Evolutionary conservation across 92 coral and sea anemone genomes (phyloP).

Genomic region (Actinernus sp.): DNA sequence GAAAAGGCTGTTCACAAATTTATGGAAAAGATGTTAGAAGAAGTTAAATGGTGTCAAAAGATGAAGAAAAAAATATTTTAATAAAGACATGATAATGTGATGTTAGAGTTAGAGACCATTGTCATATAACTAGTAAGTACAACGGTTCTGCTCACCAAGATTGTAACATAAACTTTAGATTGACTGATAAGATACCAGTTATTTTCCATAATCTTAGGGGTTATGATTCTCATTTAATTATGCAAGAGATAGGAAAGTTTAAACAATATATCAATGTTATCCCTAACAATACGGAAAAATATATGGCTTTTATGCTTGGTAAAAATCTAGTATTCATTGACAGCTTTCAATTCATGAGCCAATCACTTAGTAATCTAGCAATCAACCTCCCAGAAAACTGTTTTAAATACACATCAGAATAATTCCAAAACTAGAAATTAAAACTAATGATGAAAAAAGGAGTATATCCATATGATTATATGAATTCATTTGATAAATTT

Average conservation of each 20-base stretch:
- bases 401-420: conserved; percentile 1
- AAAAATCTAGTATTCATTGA: conserved; percentile 49
- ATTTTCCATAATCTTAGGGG: conserved; percentile 24
- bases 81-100: conserved; percentile 9
- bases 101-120: conserved; percentile 25
- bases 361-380: conserved; percentile 19
- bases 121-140: conserved; percentile 19
- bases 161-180: conserved; percentile 17
- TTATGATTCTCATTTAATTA: conserved; percentile 2
- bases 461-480: conserved; percentile 43
- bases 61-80: conserved; percentile 10
- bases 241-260: conserved; percentile 30
- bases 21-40: conserved; percentile 22
- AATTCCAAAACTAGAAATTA: conserved; percentile 3
- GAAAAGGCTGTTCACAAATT: conserved; percentile 11
- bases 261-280: conserved; percentile 13
- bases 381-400: conserved; percentile 28
- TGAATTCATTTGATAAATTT: conserved; percentile 14
- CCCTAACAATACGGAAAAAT: conserved; percentile 29
- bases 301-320: conserved; percentile 32
- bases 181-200: conserved; percentile 16
- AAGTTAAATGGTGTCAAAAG: conserved; percentile 18
- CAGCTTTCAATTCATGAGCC: conserved; percentile 39
- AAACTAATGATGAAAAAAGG: conserved; percentile 36
- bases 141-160: conserved; percentile 42